Evolutionary conservation across 2,888 invertebrate genomes (phyloP), one percentile per base, ranked within the genome.

Genomic region (Teleiodes luculella): DNA sequence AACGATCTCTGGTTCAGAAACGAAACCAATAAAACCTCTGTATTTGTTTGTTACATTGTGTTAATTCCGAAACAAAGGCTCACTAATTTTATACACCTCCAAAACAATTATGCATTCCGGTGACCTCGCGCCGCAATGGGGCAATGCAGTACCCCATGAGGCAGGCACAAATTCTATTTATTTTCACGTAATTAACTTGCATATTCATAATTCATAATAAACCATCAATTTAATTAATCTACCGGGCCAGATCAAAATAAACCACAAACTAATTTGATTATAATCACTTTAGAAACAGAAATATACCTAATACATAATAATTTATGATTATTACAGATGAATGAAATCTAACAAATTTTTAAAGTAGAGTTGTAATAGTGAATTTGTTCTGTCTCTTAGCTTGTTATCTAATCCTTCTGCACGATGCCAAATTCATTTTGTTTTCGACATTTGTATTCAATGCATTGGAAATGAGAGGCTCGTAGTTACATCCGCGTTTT

Each of bases 181-280:
- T 76, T 77, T 81, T 80, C 74, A 72, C 68, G n/a, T 24, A 24
- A 70, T 68, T 70, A 75, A 72, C 72, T 70, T 69, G 64, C 66
- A 71, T 75, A 67, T 76, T 63, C 64, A 64, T 74, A 72, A 72
- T 79, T 82, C 69, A 80, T 83, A 83, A 83, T 80, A 84, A 84
- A 82, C 80, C 66, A 67, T 64, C 61, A 68, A 77, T 77, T 84
- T 83, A 78, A 82, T 79, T 74, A 76, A 80, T 74, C 67, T 57
- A 57, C 64, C 72, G 78, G 82, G 80, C 70, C 79, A 71, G 43
- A 56, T 67, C 74, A 66, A 80, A 80, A 81, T 80, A 75, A 64
- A 60, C 64, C 65, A 58, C 45, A 58, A 53, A 63, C 66, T 72
- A 72, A 69, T 72, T 69, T 65, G 65, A 52, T 24, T 10, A 13